Evolutionary conservation across 2,797 vertebrate species (phyloP).

Genomic region (Semotilus atromaculatus): DNA sequence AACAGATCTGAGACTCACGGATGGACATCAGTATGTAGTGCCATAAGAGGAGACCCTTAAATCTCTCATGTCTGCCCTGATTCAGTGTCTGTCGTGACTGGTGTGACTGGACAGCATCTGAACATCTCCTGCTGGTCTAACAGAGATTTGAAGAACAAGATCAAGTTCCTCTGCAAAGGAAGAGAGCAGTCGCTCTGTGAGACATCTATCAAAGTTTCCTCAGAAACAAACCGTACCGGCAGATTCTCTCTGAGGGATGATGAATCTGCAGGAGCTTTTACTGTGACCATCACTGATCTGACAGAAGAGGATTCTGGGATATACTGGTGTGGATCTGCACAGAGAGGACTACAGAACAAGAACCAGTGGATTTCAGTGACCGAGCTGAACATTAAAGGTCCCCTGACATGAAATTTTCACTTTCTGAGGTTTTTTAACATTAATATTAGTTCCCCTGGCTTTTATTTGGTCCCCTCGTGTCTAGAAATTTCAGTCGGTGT

Average conservation of each 20-base stretch:
- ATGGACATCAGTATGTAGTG: too few species aligned
- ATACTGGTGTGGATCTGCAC: slow-evolving; percentile 57
- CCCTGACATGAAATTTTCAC: too few species aligned
- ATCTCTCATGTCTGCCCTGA: background rate
- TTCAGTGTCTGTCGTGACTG: background rate
- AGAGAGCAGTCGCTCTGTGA: background rate
- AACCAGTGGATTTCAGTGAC: background rate
- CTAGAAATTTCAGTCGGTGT: too few species aligned
- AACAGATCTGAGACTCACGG: background rate
- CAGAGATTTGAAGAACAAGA: fast-evolving
- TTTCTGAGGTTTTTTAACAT: too few species aligned
- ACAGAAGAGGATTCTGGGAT: slow-evolving; percentile 57
- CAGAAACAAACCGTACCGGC: fast-evolving
- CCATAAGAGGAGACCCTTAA: background rate
- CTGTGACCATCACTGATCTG: slow-evolving; percentile 55
- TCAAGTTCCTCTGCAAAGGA: slow-evolving; percentile 27
- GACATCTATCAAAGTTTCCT: slow-evolving; percentile 9
- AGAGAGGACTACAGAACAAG: background rate
- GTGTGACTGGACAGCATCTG: background rate
- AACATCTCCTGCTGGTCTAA: background rate
- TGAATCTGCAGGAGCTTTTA: slow-evolving; percentile 52
- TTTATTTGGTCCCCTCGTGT: too few species aligned
- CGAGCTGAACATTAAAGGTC: fast-evolving
- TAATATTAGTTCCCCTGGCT: too few species aligned
- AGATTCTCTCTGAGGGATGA: slow-evolving; percentile 60